Conservation (phyloP, 2,888 invertebrate genomes). For the Lagria hirta region DNA sequence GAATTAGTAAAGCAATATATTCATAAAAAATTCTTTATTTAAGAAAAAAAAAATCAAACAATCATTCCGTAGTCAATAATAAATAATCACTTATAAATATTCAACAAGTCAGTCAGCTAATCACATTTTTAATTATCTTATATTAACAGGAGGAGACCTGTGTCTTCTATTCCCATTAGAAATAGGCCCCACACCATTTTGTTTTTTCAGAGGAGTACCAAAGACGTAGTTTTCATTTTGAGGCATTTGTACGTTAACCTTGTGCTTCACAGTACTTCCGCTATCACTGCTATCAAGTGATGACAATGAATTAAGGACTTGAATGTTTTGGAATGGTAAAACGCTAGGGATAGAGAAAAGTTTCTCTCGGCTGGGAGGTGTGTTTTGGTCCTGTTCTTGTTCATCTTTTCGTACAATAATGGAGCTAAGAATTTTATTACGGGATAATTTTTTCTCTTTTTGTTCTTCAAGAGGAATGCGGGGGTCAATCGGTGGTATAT, state of each 20-base stretch:
- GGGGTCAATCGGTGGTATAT: slow-evolving; percentile 53
- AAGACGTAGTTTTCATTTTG: slow-evolving; percentile 31
- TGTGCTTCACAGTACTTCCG: slow-evolving; percentile 36
- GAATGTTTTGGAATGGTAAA: slow-evolving; percentile 36
- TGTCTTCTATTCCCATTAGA: slow-evolving; percentile 12
- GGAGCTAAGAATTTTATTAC: slow-evolving; percentile 11
- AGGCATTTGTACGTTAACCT: slow-evolving; percentile 42
- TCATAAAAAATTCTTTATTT: too few relatives aligned
- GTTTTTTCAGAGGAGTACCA: not conserved
- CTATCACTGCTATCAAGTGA: slow-evolving; percentile 38
- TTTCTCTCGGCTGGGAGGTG: not conserved
- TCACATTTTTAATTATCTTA: too few relatives aligned
- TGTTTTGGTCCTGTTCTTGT: not conserved
- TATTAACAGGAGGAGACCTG: slow-evolving; percentile 13
- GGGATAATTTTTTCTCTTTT: slow-evolving; percentile 31
- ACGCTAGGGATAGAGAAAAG: slow-evolving; percentile 24
- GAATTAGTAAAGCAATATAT: too few relatives aligned
- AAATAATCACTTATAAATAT: too few relatives aligned
- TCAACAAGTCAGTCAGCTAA: too few relatives aligned
- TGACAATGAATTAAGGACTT: slow-evolving; percentile 33
- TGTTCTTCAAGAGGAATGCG: slow-evolving; percentile 51
- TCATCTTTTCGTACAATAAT: slow-evolving; percentile 7
- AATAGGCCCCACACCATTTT: slow-evolving; percentile 1
- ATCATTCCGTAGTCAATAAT: too few relatives aligned
- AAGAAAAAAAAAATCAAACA: too few relatives aligned